These are phyloP conservation scores for Enteromius viviparus DNA, from an alignment of 2,797 vertebrate genomes.

Conservation along the genomic window DNA sequence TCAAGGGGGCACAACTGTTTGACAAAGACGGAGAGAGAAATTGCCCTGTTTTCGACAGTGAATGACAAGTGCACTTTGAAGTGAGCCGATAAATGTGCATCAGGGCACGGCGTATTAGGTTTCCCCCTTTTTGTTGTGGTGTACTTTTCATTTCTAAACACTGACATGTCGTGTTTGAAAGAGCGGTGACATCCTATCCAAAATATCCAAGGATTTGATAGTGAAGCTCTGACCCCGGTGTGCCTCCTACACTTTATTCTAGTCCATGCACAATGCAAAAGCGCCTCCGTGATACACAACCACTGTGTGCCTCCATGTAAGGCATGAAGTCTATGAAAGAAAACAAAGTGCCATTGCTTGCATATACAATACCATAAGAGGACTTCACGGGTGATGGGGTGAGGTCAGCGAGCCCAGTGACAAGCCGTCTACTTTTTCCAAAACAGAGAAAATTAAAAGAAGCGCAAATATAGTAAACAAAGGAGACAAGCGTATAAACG, in stretches of 20 bases:
- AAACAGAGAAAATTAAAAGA: constrained; percentile 65
- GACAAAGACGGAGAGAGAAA: constrained; percentile 37
- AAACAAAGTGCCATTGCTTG: constrained; percentile 74
- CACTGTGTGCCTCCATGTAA: constrained; percentile 78
- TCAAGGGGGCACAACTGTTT: constrained; percentile 3
- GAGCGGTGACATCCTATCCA: constrained; percentile 75
- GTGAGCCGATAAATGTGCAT: constrained; percentile 59
- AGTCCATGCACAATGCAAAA: constrained; percentile 37
- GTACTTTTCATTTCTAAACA: constrained; percentile 77
- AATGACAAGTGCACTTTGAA: constrained; percentile 53
- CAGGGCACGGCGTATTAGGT: constrained; percentile 65
- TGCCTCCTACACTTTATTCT: constrained; percentile 48
- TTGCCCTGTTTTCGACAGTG: constrained; percentile 8
- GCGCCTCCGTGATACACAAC: constrained; percentile 43
- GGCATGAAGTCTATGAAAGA: constrained; percentile 73
- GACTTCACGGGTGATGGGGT: constrained; percentile 72
- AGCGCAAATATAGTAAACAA: constrained; percentile 38
- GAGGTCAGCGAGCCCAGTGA: constrained; percentile 66
- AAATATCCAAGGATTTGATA: constrained; percentile 77
- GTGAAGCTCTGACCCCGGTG: constrained; percentile 70
- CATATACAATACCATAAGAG: constrained; percentile 80
- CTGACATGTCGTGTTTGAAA: constrained; percentile 64
- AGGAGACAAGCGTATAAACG: not conserved
- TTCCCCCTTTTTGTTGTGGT: constrained; percentile 73
- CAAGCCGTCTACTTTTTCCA: constrained; percentile 73